These are phyloP conservation scores for Mionectes macconnelli DNA, from an alignment of 2,113 vertebrate species.

Conservation along the genomic window DNA sequence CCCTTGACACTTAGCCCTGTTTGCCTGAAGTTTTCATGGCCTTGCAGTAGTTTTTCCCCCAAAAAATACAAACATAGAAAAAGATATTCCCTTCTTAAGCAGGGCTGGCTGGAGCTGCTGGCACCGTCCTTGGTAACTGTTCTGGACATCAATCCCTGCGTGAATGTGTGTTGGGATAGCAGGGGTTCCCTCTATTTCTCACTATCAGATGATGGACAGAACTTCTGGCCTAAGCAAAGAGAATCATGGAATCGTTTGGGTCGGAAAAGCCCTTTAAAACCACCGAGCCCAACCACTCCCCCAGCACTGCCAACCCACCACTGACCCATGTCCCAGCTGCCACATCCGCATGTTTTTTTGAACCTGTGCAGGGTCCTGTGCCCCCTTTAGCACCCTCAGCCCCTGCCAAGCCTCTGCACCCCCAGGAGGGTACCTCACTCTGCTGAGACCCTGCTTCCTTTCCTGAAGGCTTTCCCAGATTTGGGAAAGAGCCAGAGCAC, in stretches of 20 bases:
- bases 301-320: neutral
- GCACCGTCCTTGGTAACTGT: neutral
- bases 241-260: neutral
- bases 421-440: neutral
- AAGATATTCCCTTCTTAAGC: neutral
- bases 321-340: neutral
- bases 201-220: neutral
- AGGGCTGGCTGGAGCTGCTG: neutral
- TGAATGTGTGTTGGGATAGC: neutral
- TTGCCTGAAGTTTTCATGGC: neutral
- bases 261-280: neutral
- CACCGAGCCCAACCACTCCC: fast-evolving
- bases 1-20: neutral
- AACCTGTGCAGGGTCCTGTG: neutral
- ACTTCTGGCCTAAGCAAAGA: neutral
- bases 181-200: neutral
- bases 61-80: neutral
- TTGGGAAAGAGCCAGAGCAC: neutral
- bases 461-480: neutral
- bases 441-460: neutral
- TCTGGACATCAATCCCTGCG: neutral
- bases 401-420: neutral
- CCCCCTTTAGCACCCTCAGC: no score
- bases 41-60: neutral
- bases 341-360: neutral